Evolutionary conservation across 2,113 vertebrate species (phyloP).

Genomic region (Coregonus clupeaformis): DNA sequence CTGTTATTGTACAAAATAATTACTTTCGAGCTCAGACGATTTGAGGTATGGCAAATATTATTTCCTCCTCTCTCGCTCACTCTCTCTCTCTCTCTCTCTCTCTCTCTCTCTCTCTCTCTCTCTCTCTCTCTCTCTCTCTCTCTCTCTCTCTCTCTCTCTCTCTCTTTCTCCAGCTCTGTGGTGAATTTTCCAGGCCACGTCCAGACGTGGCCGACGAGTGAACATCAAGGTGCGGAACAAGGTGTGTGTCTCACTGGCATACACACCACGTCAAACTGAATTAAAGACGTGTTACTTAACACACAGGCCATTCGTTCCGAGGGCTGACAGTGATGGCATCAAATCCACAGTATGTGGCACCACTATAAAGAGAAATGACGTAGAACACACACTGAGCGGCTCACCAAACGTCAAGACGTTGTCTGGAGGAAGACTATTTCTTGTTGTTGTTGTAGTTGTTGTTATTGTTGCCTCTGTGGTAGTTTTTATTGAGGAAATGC

Average conservation of each 20-base stretch:
- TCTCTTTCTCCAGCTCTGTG: slow-evolving; percentile 23
- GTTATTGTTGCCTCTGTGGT: slow-evolving; percentile 53
- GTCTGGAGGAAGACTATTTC: slow-evolving; percentile 38
- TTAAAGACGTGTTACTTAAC: slow-evolving; percentile 44
- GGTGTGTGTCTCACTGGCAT: slow-evolving; percentile 4
- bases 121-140: slow-evolving; percentile 8
- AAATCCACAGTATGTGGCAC: slow-evolving; percentile 25
- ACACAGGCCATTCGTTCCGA: slow-evolving; percentile 54
- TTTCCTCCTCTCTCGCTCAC: slow-evolving; percentile 5
- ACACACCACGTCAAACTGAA: slow-evolving; percentile 58
- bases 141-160: slow-evolving; percentile 4
- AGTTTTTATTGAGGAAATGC: slow-evolving; percentile 37
- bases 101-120: neutral
- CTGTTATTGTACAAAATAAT: slow-evolving; percentile 56
- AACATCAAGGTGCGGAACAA: slow-evolving; percentile 43
- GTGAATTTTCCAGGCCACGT: slow-evolving; percentile 35
- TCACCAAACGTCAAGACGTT: slow-evolving; percentile 13
- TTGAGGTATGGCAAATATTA: slow-evolving; percentile 31
- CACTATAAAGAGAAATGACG: neutral
- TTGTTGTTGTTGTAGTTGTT: slow-evolving; percentile 43
- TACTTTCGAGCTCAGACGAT: slow-evolving; percentile 30
- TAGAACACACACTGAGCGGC: slow-evolving; percentile 4
- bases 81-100: slow-evolving; percentile 9
- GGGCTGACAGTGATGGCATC: slow-evolving; percentile 56
- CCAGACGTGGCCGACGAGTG: slow-evolving; percentile 39